Conservation (phyloP, 2,888 invertebrate genomes). For the Dioctria linearis region DNA sequence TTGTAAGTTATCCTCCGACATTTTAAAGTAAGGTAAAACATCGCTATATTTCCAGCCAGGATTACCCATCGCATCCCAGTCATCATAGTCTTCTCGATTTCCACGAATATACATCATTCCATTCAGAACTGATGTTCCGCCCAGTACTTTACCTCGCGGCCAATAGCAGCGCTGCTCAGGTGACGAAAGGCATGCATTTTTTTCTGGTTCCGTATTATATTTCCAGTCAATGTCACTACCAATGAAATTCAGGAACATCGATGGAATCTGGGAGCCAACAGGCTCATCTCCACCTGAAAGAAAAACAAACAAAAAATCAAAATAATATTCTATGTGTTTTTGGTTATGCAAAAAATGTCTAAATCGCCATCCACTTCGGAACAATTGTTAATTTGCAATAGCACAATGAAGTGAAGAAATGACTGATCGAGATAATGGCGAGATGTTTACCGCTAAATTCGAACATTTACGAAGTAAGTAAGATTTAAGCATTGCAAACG, state of each 20-base stretch:
- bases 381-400: not conserved
- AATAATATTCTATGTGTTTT: too few relatives aligned
- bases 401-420: not conserved
- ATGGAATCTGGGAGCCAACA: slow-evolving; percentile 89
- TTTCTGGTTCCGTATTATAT: slow-evolving; percentile 88
- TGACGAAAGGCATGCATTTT: slow-evolving; percentile 82
- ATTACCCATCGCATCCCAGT: slow-evolving; percentile 89
- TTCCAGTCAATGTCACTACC: slow-evolving; percentile 92
- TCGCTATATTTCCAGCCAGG: slow-evolving; percentile 92
- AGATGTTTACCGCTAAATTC: slow-evolving; percentile 19
- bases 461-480: not conserved
- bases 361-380: not conserved
- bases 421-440: slow-evolving; percentile 5
- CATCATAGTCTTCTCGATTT: slow-evolving; percentile 87
- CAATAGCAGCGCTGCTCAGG: slow-evolving; percentile 82
- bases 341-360: not conserved
- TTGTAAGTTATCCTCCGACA: slow-evolving; percentile 86
- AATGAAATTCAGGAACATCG: slow-evolving; percentile 90
- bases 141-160: slow-evolving; percentile 90
- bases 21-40: slow-evolving; percentile 90
- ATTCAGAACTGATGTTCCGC: slow-evolving; percentile 94
- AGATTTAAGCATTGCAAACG: too few relatives aligned
- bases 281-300: slow-evolving; percentile 84
- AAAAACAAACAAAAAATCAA: not conserved
- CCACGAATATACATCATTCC: slow-evolving; percentile 98